Percentiles rank a stretch among this genome's conserved stretches.
Conservation (phyloP, 2,888 invertebrate species). For the Lathronympha strigana region DNA sequence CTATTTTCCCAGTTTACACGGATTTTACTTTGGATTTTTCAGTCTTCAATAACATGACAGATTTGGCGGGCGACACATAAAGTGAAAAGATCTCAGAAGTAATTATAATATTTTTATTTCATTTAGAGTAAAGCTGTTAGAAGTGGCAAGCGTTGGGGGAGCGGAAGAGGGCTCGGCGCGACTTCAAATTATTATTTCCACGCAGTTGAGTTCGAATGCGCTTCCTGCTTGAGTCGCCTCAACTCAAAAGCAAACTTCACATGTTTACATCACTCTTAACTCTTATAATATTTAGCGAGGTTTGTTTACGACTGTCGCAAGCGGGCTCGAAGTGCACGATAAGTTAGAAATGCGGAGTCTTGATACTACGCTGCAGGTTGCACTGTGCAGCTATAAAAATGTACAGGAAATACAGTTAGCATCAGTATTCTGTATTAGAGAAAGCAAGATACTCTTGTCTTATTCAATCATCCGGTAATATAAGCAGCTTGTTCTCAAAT, state of each 20-base stretch:
- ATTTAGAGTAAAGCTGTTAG: constrained; percentile 57
- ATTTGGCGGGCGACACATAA: constrained; percentile 4
- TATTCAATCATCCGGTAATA: no score
- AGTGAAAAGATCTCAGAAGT: constrained; percentile 24
- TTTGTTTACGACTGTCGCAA: constrained; percentile 40
- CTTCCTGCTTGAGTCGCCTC: constrained; percentile 76
- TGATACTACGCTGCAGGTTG: constrained; percentile 32
- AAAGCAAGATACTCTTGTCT: no score
- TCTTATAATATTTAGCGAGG: constrained; percentile 70
- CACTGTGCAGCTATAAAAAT: constrained; percentile 7
- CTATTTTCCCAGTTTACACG: no score
- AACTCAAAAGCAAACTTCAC: constrained; percentile 81
- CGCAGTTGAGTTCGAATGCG: constrained; percentile 81
- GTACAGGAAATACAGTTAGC: background rate
- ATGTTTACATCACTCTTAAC: constrained; percentile 81
- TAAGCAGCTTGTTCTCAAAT: no score
- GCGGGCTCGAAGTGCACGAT: constrained; percentile 28
- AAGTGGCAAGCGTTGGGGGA: constrained; percentile 44
- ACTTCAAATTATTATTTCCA: constrained; percentile 81
- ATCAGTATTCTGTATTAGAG: no score
- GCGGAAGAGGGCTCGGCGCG: constrained; percentile 58
- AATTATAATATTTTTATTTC: constrained; percentile 58
- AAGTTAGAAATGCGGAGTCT: constrained; percentile 31
- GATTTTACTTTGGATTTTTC: background rate
- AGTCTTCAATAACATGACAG: background rate